Evolutionary conservation across 64 coral and sea anemone genomes (phyloP), one percentile per base, ranked within the genome.

Genomic region (Platygyra sinensis): DNA sequence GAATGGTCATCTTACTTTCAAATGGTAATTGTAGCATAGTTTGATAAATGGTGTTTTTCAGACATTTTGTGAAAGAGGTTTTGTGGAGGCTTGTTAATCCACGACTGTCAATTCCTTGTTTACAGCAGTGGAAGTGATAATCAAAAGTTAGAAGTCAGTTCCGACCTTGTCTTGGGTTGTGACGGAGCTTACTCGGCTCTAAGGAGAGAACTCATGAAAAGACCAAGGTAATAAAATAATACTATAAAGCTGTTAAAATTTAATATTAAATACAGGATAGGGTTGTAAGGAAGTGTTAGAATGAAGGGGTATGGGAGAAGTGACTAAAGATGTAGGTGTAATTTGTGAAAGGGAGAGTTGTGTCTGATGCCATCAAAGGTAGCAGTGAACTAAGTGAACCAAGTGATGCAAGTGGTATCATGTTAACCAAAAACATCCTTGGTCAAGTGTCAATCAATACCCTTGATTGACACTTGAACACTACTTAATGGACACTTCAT

Each of bases 101-200:
- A 11, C 8, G 1, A 52, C 42, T 78, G 22, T 52, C 1, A 65
- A 46, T 27, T 39, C 12, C 27, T 50, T 46, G 0, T 85, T 28
- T 50, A 72, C 25, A 86, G 86, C 18, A 16, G 30, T 32, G 30
- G n/a, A 29, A 87, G 28, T 87, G 67, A 90, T 69, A 50, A 76
- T 29, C 67, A 73, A 27, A 83, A 60, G 59, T 52, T 98, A 65
- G 90, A 98, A 71, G 90, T 98, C 14, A 86, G 80, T 64, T 83
- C 83, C 36, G 93, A 98, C 80, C 36, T 92, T 36, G 82, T 98
- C 32, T 83, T 98, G 83, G 96, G 96, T 15, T 92, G 93, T 94
- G 96, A 98, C 90, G 96, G 96, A 22, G 96, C 96, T 33, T 98
- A 98, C 38, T 98, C 96, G 38, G 75, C 87, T 75, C 57, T 98